These are phyloP conservation scores for Ectemnius lituratus DNA, from an alignment of 2,888 invertebrate genomes.

Conservation along the genomic window DNA sequence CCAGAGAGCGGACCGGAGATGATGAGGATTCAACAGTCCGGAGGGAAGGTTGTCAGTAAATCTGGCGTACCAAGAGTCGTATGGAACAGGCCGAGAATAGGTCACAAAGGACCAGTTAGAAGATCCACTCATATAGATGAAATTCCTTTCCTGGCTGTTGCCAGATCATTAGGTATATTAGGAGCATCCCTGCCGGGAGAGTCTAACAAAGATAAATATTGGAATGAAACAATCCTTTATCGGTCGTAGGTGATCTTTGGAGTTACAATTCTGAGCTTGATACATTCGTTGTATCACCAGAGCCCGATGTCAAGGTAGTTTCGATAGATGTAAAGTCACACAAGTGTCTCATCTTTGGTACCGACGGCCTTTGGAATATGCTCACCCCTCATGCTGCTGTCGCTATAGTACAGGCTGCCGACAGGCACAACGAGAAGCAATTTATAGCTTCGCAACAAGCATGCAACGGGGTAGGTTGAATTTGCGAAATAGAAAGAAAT, in stretches of 20 bases:
- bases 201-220: neutral
- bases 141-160: slow-evolving; percentile 97
- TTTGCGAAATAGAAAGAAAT: neutral
- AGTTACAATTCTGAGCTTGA: slow-evolving; percentile 95
- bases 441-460: slow-evolving; percentile 76
- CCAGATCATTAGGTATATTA: slow-evolving; percentile 88
- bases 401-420: slow-evolving; percentile 89
- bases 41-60: slow-evolving; percentile 88
- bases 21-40: slow-evolving; percentile 88
- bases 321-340: slow-evolving; percentile 83
- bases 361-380: slow-evolving; percentile 99
- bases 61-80: slow-evolving; percentile 97
- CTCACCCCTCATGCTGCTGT: slow-evolving; percentile 91
- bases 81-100: slow-evolving; percentile 94
- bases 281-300: slow-evolving; percentile 98
- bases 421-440: slow-evolving; percentile 86
- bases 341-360: slow-evolving; percentile 95
- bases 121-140: slow-evolving; percentile 94
- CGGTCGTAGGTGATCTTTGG: slow-evolving; percentile 93
- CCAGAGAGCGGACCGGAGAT: slow-evolving; percentile 93
- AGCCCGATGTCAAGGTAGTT: slow-evolving; percentile 95
- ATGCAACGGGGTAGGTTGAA: slow-evolving; percentile 68
- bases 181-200: neutral
- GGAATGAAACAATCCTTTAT: neutral
- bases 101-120: slow-evolving; percentile 91